Evolutionary conservation across 2,888 invertebrate species (phyloP), one percentile per base, ranked within the genome.

Genomic region (Julus scanicus): DNA sequence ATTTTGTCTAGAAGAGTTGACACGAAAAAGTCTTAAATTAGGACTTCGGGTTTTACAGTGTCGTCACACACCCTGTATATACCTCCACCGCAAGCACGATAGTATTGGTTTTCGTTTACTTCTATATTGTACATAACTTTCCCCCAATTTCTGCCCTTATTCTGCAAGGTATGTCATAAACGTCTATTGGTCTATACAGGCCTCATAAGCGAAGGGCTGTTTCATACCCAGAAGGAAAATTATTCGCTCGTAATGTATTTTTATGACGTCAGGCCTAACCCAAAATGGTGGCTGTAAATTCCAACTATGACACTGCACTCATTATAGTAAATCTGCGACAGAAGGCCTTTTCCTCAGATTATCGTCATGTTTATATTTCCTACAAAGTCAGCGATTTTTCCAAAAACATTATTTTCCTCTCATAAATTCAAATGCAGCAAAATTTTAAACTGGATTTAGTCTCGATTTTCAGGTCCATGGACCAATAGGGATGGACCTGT

Each of bases 301-400:
- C 57, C 15, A 0, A 4, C 57, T 15, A 15, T 57, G 57, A 57
- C 57, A 57, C 57, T 15, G 57, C 57, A 17, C 57, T 57, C 57
- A 57, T 57, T 57, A 57, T 17, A 57, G 57, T 57, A 57, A 57
- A 57, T 57, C 57, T 57, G 57, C 57, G 57, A 57, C 57, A 15
- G 57, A 57, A 57, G 57, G 57, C 57, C 57, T 57, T 15, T 11
- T 15, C 15, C 57, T 57, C 57, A 17, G 57, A 57, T 57, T 57
- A 57, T 57, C 57, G 57, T 57, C 57, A 57, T 57, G 57, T 57
- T 57, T 3, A 57, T 57, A 57, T 57, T 57, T 57, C 57, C 57
- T 57, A 57, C 57, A 11, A 15, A 57, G 57, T 57, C 57, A 57
- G 57, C 57, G 15, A 15, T 57, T 57, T 57, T 57, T 57, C 57